A percentile compares a stretch with the other conserved stretches of the same genome.
Evolutionary conservation across 2,113 vertebrate genomes (phyloP).

Genomic region (Lutjanus erythropterus): DNA sequence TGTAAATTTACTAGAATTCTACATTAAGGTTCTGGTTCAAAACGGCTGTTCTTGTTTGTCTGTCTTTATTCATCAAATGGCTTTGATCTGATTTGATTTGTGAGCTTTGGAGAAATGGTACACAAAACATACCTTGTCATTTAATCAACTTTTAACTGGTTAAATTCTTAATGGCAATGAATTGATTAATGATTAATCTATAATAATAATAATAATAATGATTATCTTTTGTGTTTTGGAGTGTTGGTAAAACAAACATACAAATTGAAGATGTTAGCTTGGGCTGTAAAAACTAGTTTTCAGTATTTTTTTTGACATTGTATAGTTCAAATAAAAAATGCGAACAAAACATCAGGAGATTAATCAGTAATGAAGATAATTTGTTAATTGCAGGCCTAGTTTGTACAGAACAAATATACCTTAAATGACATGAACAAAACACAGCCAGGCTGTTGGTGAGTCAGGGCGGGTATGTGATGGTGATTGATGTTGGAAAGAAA

Average conservation of each 20-base stretch:
- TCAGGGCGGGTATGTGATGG: background rate
- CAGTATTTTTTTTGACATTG: background rate
- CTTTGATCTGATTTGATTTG: too few relatives aligned
- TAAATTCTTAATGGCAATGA: too few relatives aligned
- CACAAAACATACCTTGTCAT: too few relatives aligned
- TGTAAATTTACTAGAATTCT: too few relatives aligned
- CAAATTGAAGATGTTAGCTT: background rate
- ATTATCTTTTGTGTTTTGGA: background rate
- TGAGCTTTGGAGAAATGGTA: background rate
- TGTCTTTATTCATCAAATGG: too few relatives aligned
- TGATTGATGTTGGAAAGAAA: constrained; percentile 12
- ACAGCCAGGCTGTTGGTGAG: background rate
- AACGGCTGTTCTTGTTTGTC: too few relatives aligned
- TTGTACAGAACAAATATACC: background rate
- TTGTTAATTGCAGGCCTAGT: background rate
- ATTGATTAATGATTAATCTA: too few relatives aligned
- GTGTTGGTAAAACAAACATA: too few relatives aligned
- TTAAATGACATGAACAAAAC: background rate
- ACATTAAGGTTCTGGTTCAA: too few relatives aligned
- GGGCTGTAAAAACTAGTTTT: background rate
- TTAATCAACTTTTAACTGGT: too few relatives aligned
- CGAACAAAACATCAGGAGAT: background rate
- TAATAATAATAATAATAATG: too few relatives aligned
- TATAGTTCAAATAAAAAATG: background rate
- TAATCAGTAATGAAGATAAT: background rate